A percentile compares a stretch with the other conserved stretches of the same genome.
These are phyloP conservation scores for Junco hyemalis DNA, from an alignment of 2,113 vertebrate genomes.

Conservation along the genomic window DNA sequence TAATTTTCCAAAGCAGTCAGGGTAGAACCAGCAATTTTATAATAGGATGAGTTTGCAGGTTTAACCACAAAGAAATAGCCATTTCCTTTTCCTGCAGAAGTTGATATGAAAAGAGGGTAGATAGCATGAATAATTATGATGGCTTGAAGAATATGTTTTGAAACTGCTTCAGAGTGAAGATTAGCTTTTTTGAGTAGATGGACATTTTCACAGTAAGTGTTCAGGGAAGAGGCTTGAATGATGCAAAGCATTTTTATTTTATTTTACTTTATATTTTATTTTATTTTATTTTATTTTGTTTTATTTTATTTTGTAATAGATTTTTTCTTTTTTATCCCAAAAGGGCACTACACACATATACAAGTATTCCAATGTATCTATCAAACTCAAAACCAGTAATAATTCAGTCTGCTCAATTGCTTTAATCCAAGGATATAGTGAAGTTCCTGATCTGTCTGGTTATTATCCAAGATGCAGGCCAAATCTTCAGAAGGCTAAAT, in stretches of 20 bases:
- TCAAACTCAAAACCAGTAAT: background rate
- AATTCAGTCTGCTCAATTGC: background rate
- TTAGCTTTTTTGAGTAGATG: background rate
- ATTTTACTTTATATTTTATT: background rate
- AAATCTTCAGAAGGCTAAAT: background rate
- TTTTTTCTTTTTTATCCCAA: background rate
- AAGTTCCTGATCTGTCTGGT: background rate
- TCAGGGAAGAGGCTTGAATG: background rate
- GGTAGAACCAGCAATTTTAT: background rate
- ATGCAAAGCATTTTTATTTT: background rate
- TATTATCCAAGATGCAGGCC: background rate
- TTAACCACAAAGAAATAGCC: background rate
- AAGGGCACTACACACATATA: rapidly evolving
- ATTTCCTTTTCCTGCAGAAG: background rate
- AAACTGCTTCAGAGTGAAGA: background rate
- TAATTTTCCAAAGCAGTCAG: constrained; percentile 9
- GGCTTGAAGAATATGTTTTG: background rate
- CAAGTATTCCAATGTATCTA: background rate
- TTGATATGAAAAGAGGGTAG: background rate
- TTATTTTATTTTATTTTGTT: background rate
- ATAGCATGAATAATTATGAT: background rate
- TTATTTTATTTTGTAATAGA: background rate
- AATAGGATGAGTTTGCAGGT: background rate
- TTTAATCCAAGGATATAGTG: background rate
- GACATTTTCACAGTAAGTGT: background rate